Percentiles rank a stretch among this genome's conserved stretches.
Evolutionary conservation across 35 echinoderm and acorn worm species (phyloP).

Genomic region (Anneissia japonica): DNA sequence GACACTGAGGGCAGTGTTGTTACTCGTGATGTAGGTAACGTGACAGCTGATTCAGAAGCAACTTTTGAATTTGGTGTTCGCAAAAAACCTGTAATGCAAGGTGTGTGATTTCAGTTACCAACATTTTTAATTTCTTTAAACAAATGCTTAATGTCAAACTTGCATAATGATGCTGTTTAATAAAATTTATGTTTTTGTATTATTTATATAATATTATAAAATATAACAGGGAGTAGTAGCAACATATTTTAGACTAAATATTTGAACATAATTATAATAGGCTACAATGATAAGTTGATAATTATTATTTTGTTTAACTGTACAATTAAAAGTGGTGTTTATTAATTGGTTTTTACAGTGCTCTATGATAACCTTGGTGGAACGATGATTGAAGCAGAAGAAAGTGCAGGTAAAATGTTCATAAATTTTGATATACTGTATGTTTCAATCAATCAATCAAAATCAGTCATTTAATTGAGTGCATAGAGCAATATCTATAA

Average conservation of each 20-base stretch:
- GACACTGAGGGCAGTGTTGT: slow-evolving; percentile 22
- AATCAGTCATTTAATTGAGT: too few relatives aligned
- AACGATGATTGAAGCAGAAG: slow-evolving; percentile 10
- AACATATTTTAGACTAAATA: too few relatives aligned
- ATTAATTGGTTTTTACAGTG: slow-evolving; percentile 44
- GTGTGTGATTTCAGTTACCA: not conserved
- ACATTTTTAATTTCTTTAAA: too few relatives aligned
- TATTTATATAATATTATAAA: too few relatives aligned
- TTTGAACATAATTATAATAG: too few relatives aligned
- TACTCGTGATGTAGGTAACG: slow-evolving; percentile 54
- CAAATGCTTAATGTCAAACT: too few relatives aligned
- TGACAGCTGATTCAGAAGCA: slow-evolving; percentile 65
- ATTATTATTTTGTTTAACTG: not conserved
- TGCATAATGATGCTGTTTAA: slow-evolving; percentile 23
- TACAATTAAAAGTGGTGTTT: not conserved
- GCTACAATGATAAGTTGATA: too few relatives aligned
- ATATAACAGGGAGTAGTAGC: too few relatives aligned
- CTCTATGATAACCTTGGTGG: slow-evolving; percentile 71
- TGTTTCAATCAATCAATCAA: too few relatives aligned
- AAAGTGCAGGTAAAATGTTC: slow-evolving; percentile 15
- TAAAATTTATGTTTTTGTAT: not conserved
- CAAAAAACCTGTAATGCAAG: not conserved
- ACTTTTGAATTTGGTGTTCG: slow-evolving; percentile 97
- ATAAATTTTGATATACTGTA: too few relatives aligned
- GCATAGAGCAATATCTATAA: too few relatives aligned